Base-by-base conservation (phyloP, 2,888 invertebrate species). In the Drosophila histrio region DNA sequence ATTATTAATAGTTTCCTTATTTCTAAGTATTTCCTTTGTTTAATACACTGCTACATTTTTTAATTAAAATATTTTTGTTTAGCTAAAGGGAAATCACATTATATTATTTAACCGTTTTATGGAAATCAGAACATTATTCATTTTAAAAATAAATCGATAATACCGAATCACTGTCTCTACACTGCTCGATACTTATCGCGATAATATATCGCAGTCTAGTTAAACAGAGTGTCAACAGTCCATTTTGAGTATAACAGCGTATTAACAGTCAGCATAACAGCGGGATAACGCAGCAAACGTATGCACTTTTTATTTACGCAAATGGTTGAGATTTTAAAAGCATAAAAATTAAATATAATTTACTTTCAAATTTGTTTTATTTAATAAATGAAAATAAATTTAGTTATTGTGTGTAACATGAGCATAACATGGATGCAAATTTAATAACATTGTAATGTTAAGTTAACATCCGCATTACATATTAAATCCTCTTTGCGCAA, bases 401-500 rank as follows among this genome's bases (percentile, higher is more conserved):
- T 1, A 38, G 15, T 11, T 5, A 15, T 50, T 36, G n/a, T 8
- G 8, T 28, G 15, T 46, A 43, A 39, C 50, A 62, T 28, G 15
- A 50, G 7, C 11, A 5, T 50, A 71, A 39, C 38, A 50, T 32
- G 11, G 7, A 15, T 22, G 19, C 32, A 28, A 44, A 38, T 26
- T 19, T 2, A 5, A n/a, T 64, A 57, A 53, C 72, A 70, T 39
- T 3, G 13, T 36, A 26, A 43, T 65, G 54, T 47, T 43, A 34
- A 36, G 19, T 32, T 68, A 74, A 74, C 75, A 74, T 28, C 0
- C 8, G 9, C n/a, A 52, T 44, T 59, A 54, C 49, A 70, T 53
- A 44, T 50, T 58, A 43, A 73, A 52, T 56, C 61, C 32, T 75
- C 71, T 61, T 72, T 65, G 41, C 61, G 50, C 71, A 32, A 75